Conservation (phyloP, 2,113 vertebrate genomes). For the Martes martes region DNA sequence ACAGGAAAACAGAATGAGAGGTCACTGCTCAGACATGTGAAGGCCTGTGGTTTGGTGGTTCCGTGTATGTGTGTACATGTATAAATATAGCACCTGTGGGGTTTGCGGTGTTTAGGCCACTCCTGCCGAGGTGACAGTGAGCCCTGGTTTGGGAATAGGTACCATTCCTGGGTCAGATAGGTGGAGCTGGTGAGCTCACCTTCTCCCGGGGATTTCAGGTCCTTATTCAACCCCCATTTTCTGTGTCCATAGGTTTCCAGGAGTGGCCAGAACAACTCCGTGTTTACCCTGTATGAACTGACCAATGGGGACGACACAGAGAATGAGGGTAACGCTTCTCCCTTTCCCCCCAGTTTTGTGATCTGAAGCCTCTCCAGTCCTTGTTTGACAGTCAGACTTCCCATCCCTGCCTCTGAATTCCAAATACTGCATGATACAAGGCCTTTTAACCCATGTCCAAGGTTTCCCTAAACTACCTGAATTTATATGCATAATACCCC, state of each 20-base stretch:
- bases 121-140: conserved; percentile 12
- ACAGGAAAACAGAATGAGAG: conserved; percentile 53
- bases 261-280: conserved; percentile 94
- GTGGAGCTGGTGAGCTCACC: not conserved
- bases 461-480: not conserved
- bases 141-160: not conserved
- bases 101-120: conserved; percentile 36
- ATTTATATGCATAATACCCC: not conserved
- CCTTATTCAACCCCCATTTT: conserved; percentile 21
- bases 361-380: not conserved
- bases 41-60: conserved; percentile 66
- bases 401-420: not conserved
- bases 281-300: conserved; percentile 96
- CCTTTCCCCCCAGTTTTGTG: not conserved
- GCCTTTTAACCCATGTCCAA: not conserved
- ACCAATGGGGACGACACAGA: conserved; percentile 94
- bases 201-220: not conserved
- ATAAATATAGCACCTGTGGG: conserved; percentile 69
- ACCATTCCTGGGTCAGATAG: not conserved
- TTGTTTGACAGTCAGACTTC: conserved; percentile 1
- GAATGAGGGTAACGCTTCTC: conserved; percentile 87
- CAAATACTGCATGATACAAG: not conserved
- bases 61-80: conserved; percentile 45
- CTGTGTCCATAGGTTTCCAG: conserved; percentile 87
- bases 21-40: conserved; percentile 55